These are phyloP conservation scores for Agrypnus murinus DNA, from an alignment of 2,888 invertebrate species.

Conservation along the genomic window DNA sequence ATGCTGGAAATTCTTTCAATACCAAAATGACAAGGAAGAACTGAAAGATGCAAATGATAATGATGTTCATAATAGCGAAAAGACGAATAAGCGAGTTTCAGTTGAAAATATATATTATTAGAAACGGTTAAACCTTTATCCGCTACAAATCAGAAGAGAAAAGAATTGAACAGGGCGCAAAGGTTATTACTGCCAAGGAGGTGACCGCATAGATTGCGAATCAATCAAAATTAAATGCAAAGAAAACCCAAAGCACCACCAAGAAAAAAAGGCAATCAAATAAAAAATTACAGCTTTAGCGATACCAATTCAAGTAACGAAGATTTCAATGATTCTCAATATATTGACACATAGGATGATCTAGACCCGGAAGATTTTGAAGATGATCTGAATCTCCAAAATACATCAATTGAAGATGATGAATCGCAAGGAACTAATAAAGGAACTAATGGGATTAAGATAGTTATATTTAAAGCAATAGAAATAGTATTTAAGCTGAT, in stretches of 20 bases:
- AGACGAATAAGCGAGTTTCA: background rate
- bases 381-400: background rate
- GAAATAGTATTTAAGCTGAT: too few species aligned
- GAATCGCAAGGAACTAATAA: background rate
- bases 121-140: slow-evolving; percentile 1
- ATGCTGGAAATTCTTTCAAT: background rate
- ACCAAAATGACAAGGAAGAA: background rate
- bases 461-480: too few species aligned
- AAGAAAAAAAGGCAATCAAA: background rate
- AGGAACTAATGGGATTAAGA: too few species aligned
- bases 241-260: slow-evolving; percentile 8
- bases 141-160: background rate
- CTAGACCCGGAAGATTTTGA: slow-evolving; percentile 2
- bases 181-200: slow-evolving; percentile 6
- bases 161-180: slow-evolving; percentile 1
- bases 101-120: slow-evolving; percentile 9
- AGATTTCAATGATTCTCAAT: slow-evolving; percentile 7
- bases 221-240: background rate
- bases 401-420: background rate
- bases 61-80: background rate
- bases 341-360: slow-evolving; percentile 2
- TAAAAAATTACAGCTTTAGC: background rate
- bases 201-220: background rate
- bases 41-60: background rate
- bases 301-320: background rate